Evolutionary conservation across 2,113 vertebrate genomes (phyloP).

Genomic region (Labeo rohita): DNA sequence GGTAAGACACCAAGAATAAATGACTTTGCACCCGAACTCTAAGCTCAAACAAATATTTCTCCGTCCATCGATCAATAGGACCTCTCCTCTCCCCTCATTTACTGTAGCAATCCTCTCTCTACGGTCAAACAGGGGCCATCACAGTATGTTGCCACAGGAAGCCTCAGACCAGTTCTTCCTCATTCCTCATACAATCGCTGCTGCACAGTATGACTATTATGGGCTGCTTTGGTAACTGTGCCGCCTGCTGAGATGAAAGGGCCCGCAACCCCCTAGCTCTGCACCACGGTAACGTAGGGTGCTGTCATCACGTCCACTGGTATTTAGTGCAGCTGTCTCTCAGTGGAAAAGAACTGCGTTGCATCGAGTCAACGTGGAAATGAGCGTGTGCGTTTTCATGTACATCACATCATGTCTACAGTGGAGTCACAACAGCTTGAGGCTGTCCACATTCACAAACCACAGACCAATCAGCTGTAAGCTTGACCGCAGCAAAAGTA

Average conservation of each 20-base stretch:
- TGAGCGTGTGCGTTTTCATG: slow-evolving; percentile 34
- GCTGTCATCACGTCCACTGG: slow-evolving; percentile 58
- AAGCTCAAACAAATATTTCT: slow-evolving; percentile 15
- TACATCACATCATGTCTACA: background rate
- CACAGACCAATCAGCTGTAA: background rate
- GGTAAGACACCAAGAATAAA: background rate
- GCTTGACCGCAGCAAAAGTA: background rate
- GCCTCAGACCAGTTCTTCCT: slow-evolving; percentile 18
- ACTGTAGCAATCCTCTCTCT: slow-evolving; percentile 52
- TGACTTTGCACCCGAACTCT: slow-evolving; percentile 13
- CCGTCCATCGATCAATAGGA: slow-evolving; percentile 19
- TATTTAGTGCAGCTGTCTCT: slow-evolving; percentile 64
- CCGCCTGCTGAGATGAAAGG: slow-evolving; percentile 59
- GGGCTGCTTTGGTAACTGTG: slow-evolving; percentile 45
- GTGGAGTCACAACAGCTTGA: background rate
- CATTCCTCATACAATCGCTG: slow-evolving; percentile 30
- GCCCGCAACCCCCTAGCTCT: slow-evolving; percentile 2
- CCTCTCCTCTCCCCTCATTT: background rate
- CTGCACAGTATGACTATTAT: slow-evolving; percentile 35
- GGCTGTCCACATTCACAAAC: background rate
- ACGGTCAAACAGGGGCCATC: slow-evolving; percentile 75
- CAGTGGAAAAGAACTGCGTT: slow-evolving; percentile 54
- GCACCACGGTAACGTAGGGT: slow-evolving; percentile 48
- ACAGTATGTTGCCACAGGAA: slow-evolving; percentile 68
- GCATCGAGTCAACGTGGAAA: slow-evolving; percentile 53